phyloP scores from a whole-genome alignment of 2,888 invertebrate species.

The Pardosa pseudoannulata region DNA sequence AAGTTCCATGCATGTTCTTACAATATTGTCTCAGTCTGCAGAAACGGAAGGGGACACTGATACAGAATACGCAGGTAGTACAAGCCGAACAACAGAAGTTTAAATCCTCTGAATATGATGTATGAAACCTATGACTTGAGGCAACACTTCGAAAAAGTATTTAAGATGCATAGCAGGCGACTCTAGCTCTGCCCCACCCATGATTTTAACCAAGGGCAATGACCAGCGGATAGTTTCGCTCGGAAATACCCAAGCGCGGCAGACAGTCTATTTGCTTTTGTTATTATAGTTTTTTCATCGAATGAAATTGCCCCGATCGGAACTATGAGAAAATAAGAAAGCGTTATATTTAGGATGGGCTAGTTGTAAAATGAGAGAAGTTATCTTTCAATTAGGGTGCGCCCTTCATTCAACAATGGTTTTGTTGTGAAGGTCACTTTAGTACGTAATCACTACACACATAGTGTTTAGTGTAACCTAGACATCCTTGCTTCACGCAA shows the following conservation, averaged over 20 bases:
- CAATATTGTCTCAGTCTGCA: no score
- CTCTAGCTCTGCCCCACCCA: neutral
- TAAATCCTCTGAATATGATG: neutral
- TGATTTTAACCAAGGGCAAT: neutral
- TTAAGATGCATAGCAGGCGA: neutral
- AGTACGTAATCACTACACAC: neutral
- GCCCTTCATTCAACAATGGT: neutral
- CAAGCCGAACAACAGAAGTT: neutral
- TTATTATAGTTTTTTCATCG: neutral
- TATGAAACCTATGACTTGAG: neutral
- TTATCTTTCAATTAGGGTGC: conserved; percentile 3
- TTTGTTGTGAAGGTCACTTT: neutral
- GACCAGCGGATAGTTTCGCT: neutral
- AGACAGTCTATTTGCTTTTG: neutral
- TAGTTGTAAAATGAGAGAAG: neutral
- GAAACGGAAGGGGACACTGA: no score
- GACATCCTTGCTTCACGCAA: neutral
- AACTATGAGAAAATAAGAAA: neutral
- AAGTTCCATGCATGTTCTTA: no score
- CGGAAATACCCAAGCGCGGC: neutral
- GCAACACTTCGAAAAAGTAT: neutral
- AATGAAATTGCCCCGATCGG: neutral
- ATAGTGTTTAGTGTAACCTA: neutral
- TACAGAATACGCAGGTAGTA: neutral
- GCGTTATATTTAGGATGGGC: conserved; percentile 6